Evolutionary conservation across 2,888 invertebrate genomes (phyloP), one percentile per base, ranked within the genome.

Genomic region (Panorpa germanica): DNA sequence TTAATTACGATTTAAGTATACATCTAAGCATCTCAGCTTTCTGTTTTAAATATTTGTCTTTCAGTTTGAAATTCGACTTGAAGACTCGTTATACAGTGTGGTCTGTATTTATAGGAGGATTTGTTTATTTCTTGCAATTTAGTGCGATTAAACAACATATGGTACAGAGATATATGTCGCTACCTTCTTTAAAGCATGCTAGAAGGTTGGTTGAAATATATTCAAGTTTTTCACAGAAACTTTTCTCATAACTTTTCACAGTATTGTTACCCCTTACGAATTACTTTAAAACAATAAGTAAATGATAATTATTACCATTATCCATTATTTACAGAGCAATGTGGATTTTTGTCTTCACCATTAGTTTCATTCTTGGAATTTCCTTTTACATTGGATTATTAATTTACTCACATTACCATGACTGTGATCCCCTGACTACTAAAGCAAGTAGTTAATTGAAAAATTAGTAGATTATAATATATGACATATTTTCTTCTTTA

Each of bases 351-450:
- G 75, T 82, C 1, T 51, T 66, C 3, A 88, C 88, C 1, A 74
- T 86, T 29, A 58, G 74, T 32, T 53, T 62, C 7, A 68, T 90
- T 15, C 66, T 86, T 2, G 65, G 70, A 0, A 59, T 86, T 43
- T 80, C 83, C 46, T 78, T 80, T 42, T 78, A 80, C 45, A 78
- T 81, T 30, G 90, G 90, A 0, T 59, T 90, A 5, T 67, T 90
- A 2, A 78, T 90, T 38, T 90, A 75, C 48, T 83, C 88, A 0
- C 74, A 73, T 3, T 90, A 85, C 45, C 61, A 73, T 28, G 63
- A 70, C 22, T 90, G 90, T 46, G 88, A 90, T 54, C 90, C 90
- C 0, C 57, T 88, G n/a, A 61, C 67, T 4, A 70, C 72, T 3
- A 68, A 61, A 55, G 67, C 65, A 47, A 40, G 35, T 34, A 53